Conservation (phyloP, 2,797 vertebrate genomes). For the Chelidonichthys spinosus region DNA sequence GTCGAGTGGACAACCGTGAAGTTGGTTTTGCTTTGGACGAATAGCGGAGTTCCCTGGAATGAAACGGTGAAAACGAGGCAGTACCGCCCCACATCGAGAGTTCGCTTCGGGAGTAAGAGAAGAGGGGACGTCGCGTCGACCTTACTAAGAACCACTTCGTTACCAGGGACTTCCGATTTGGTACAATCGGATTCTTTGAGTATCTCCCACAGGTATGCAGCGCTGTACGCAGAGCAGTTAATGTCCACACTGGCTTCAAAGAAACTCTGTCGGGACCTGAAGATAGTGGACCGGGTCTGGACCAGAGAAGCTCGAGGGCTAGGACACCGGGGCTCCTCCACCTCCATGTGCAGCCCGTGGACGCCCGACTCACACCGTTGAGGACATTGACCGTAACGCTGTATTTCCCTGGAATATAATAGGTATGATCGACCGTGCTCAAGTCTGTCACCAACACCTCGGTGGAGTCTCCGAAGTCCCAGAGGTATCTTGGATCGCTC, state of each 20-base stretch:
- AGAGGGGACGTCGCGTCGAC: slow-evolving; percentile 67
- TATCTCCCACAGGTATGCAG: slow-evolving; percentile 82
- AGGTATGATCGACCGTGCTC: slow-evolving; percentile 70
- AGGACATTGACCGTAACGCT: slow-evolving; percentile 68
- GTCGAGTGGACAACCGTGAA: slow-evolving; percentile 79
- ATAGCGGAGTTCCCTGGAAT: slow-evolving; percentile 79
- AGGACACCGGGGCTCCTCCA: slow-evolving; percentile 75
- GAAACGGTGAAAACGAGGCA: slow-evolving; percentile 80
- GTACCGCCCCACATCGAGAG: slow-evolving; percentile 77
- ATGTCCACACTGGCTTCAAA: slow-evolving; percentile 83
- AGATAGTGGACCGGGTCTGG: slow-evolving; percentile 66
- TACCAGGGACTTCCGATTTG: slow-evolving; percentile 1
- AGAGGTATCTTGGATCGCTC: slow-evolving; percentile 76
- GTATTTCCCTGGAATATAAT: slow-evolving; percentile 68
- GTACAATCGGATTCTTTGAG: slow-evolving; percentile 59
- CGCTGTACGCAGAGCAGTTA: slow-evolving; percentile 82
- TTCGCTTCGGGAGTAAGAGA: slow-evolving; percentile 77
- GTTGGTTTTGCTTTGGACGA: slow-evolving; percentile 41
- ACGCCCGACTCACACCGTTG: slow-evolving; percentile 80
- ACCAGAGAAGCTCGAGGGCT: slow-evolving; percentile 71
- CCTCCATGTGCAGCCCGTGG: slow-evolving; percentile 61
- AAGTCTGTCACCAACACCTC: slow-evolving; percentile 50
- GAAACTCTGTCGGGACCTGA: slow-evolving; percentile 72
- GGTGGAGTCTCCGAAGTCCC: slow-evolving; percentile 82
- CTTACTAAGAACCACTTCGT: slow-evolving; percentile 50